phyloP scores from a whole-genome alignment of 2,888 invertebrate species.

The Antheraea assamensis region DNA sequence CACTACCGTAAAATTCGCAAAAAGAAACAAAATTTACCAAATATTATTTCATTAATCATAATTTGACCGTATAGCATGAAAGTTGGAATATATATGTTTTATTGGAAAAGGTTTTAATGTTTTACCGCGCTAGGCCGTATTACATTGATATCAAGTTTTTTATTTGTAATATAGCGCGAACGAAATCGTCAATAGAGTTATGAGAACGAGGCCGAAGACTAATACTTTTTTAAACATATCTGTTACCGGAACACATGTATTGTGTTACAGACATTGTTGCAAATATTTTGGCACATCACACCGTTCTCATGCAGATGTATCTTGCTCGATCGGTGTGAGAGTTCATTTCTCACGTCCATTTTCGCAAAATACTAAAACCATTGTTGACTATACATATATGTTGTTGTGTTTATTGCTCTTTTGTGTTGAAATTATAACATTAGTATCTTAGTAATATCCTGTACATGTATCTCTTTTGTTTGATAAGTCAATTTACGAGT shows the following conservation, averaged over 20 bases:
- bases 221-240: not conserved
- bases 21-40: too few species aligned
- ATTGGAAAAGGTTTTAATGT: too few species aligned
- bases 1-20: too few species aligned
- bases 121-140: too few species aligned
- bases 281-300: constrained; percentile 11
- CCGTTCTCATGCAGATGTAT: constrained; percentile 7
- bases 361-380: constrained; percentile 6
- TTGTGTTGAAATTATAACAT: not conserved
- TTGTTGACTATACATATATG: not conserved
- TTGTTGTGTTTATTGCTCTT: not conserved
- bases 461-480: not conserved
- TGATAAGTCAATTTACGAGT: not conserved
- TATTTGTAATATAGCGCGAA: too few species aligned
- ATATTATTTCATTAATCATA: too few species aligned
- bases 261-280: not conserved
- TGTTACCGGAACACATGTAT: not conserved
- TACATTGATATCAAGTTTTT: too few species aligned
- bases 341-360: constrained; percentile 7
- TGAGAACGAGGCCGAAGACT: not conserved
- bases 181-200: not conserved
- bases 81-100: too few species aligned
- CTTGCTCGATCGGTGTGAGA: not conserved
- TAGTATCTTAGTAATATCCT: not conserved
- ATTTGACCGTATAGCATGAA: too few species aligned